Evolutionary conservation across 2,888 invertebrate genomes (phyloP).

Genomic region (Boloria selene): DNA sequence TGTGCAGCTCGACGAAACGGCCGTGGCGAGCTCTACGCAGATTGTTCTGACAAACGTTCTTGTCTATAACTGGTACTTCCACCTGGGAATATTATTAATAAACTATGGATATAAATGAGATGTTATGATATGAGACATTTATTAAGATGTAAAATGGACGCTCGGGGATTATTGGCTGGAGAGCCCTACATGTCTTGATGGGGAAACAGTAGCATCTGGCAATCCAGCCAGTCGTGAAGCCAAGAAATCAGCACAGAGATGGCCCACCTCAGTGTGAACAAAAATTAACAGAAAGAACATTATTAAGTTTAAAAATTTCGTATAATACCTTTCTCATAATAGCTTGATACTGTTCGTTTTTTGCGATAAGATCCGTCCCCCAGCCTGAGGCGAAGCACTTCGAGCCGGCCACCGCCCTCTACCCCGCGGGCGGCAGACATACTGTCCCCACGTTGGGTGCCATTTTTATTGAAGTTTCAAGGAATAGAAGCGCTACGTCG

Average conservation of each 20-base stretch:
- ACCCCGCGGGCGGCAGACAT: constrained; percentile 83
- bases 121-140: no score
- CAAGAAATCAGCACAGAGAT: no score
- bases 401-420: constrained; percentile 54
- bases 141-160: no score
- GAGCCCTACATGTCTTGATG: no score
- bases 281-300: no score
- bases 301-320: no score
- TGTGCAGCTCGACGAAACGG: constrained; percentile 84
- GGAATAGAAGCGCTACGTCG: constrained; percentile 88
- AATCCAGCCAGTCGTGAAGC: no score
- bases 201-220: no score
- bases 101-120: no score
- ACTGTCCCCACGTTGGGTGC: constrained; percentile 86
- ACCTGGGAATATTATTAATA: constrained; percentile 62
- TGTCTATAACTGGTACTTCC: constrained; percentile 86
- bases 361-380: constrained; percentile 88
- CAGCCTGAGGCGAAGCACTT: constrained; percentile 88
- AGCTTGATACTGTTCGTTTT: constrained; percentile 71
- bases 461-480: constrained; percentile 82
- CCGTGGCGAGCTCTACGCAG: constrained; percentile 88
- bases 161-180: no score
- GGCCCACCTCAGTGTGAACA: no score
- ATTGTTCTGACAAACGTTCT: constrained; percentile 60
- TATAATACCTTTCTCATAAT: constrained; percentile 57